Evolutionary conservation across 2,113 vertebrate species (phyloP).

Genomic region (Oryzias woworae): DNA sequence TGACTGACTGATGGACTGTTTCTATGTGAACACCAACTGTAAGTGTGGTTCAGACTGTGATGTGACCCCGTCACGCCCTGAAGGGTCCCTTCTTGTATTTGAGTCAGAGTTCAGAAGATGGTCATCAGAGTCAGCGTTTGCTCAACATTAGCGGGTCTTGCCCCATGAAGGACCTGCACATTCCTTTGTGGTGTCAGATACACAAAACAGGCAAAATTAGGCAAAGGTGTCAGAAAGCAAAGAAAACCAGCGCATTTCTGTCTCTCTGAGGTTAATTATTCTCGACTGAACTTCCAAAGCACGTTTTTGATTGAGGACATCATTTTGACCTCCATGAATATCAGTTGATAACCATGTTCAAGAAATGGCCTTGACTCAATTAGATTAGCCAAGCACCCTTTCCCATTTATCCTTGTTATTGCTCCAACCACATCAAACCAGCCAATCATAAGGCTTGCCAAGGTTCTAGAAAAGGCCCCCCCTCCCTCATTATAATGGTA

Average conservation of each 20-base stretch:
- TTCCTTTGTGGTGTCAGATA: not conserved
- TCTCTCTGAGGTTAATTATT: too few species aligned
- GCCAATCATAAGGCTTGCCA: slow-evolving; percentile 48
- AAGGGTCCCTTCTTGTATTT: not conserved
- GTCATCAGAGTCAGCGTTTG: slow-evolving; percentile 27
- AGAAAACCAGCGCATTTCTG: too few species aligned
- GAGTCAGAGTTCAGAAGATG: slow-evolving; percentile 34
- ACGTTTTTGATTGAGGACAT: slow-evolving; percentile 4
- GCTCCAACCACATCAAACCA: slow-evolving; percentile 58
- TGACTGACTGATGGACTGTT: too few species aligned
- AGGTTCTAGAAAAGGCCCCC: slow-evolving; percentile 53
- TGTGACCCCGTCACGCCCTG: too few species aligned
- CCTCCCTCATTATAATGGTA: slow-evolving; percentile 70
- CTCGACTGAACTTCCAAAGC: too few species aligned
- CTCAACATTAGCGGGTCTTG: slow-evolving; percentile 37
- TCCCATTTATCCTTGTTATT: slow-evolving; percentile 59
- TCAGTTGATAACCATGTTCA: slow-evolving; percentile 19
- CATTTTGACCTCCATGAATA: slow-evolving; percentile 2
- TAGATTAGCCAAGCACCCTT: slow-evolving; percentile 52
- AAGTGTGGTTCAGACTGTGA: too few species aligned
- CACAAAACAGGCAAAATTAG: not conserved
- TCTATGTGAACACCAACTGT: too few species aligned
- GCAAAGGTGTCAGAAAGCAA: too few species aligned
- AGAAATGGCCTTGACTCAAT: slow-evolving; percentile 39
- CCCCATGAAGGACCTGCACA: slow-evolving; percentile 28